Base-by-base conservation (phyloP, 1,140 invertebrate species). In the Drosophila tani region DNA sequence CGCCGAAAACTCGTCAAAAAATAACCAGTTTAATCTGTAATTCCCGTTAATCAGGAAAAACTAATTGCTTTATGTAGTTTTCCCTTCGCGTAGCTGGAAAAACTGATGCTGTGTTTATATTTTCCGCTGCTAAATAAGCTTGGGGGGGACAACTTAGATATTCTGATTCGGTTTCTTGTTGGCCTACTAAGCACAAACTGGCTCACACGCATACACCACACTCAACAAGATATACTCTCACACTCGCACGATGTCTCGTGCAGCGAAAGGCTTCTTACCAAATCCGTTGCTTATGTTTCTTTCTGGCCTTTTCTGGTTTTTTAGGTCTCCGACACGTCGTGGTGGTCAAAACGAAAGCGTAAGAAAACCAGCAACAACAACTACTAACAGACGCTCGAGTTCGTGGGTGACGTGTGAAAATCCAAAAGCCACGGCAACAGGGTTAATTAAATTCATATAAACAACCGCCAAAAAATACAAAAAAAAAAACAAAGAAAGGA, bases 171-270 rank as follows among this genome's bases (percentile, higher is more conserved):
- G 60, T 73, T 66, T 64, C 57, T 75, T 57, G 70, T 75, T 86
- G 82, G 82, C 82, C 83, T 82, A 82, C 84, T 80, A 88, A 83
- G 62, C 38, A n/a, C 68, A 83, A 83, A 84, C 68, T 88, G 82
- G 65, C 77, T 70, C 38, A 60, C 71, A 70, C 47, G 66, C 17
- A 67, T 51, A 51, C 50, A 46, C 55, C 38, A 76, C 12, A 21
- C 15, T 8, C 40, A 47, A 40, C 47, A 49, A 75, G 46, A 35
- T 47, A 35, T 47, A 59, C 40, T 47, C 43, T 45, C 47, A 65
- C 24, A 56, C 49, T 19, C 12, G 35, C 27, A 45, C 57, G 1
- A 45, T 63, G 57, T 21, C 24, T 46, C 27, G 38, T 45, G 53
- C 56, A 62, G 53, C 56, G 62, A 60, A 73, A 77, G 73, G 75